phyloP scores from a whole-genome alignment of 1,140 invertebrate species.

The Anthonomus grandis region DNA sequence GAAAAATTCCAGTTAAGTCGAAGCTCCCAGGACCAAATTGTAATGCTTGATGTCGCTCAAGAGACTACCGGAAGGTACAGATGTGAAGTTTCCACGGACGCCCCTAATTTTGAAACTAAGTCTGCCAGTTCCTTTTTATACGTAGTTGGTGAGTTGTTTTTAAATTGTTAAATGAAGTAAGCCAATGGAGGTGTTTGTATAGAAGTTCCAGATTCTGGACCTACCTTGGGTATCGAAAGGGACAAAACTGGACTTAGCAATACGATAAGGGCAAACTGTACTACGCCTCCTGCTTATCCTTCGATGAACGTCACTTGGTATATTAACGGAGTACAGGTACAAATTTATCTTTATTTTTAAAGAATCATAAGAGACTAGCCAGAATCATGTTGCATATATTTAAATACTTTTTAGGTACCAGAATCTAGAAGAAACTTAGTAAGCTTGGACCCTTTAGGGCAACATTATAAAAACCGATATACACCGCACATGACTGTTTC shows the following conservation, averaged over 20 bases:
- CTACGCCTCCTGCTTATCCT: slow-evolving; percentile 46
- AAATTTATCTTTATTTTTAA: not conserved
- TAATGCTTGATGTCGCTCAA: slow-evolving; percentile 63
- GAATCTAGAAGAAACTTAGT: slow-evolving; percentile 10
- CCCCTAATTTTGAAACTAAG: slow-evolving; percentile 66
- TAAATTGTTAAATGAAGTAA: not conserved
- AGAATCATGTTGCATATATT: not conserved
- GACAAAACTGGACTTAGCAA: slow-evolving; percentile 37
- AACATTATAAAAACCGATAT: not conserved
- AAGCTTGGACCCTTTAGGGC: not conserved
- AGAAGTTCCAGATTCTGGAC: slow-evolving; percentile 43
- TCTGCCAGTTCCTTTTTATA: slow-evolving; percentile 62
- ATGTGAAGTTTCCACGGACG: slow-evolving; percentile 73
- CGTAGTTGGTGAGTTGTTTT: slow-evolving; percentile 58
- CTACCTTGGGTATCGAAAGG: slow-evolving; percentile 43
- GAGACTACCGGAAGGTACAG: slow-evolving; percentile 64
- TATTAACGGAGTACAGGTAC: slow-evolving; percentile 49
- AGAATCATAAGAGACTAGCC: not conserved
- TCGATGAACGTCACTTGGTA: slow-evolving; percentile 51
- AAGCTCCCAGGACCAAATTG: slow-evolving; percentile 61
- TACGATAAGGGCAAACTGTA: slow-evolving; percentile 46
- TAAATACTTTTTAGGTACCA: slow-evolving; percentile 16
- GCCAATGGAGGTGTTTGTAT: slow-evolving; percentile 20
- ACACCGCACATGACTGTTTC: slow-evolving; percentile 11
- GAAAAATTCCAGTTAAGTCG: slow-evolving; percentile 55